Conservation (phyloP, 2,113 vertebrate genomes). For the Meriones unguiculatus region DNA sequence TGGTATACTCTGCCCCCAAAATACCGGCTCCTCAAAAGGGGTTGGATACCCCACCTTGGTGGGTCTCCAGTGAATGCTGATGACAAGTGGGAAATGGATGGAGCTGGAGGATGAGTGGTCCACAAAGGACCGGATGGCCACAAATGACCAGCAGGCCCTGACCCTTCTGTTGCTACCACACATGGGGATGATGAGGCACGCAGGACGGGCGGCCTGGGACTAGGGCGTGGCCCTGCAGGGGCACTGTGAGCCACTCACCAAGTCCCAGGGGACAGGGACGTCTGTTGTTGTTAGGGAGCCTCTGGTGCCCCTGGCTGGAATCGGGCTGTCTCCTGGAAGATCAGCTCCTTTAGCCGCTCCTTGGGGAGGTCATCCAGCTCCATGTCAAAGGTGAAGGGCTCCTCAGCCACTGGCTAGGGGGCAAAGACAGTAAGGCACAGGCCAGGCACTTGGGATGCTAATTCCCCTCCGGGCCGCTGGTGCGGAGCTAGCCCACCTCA, state of each 20-base stretch:
- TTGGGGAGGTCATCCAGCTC: conserved; percentile 95
- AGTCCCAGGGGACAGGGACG: background rate
- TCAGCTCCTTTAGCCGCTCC: conserved; percentile 94
- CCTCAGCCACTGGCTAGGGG: conserved; percentile 92
- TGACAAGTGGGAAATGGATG: background rate
- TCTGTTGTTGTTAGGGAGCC: conserved; percentile 63
- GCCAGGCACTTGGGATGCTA: conserved; percentile 60
- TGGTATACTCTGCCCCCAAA: background rate
- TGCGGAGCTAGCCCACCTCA: conserved; percentile 86
- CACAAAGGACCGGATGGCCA: background rate
- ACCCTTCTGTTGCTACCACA: background rate
- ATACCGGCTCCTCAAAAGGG: background rate
- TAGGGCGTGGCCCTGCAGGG: background rate
- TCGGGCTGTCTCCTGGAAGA: conserved; percentile 92
- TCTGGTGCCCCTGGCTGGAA: conserved; percentile 91
- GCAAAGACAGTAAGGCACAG: background rate
- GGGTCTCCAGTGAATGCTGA: background rate
- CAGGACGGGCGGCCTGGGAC: background rate
- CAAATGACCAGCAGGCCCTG: background rate
- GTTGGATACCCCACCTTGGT: background rate
- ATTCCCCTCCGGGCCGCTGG: background rate
- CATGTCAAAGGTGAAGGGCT: conserved; percentile 94
- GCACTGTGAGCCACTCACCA: conserved; percentile 60
- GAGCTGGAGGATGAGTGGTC: background rate
- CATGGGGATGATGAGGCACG: background rate